Conservation (phyloP, 2,888 invertebrate species). For the Cryptocephalus primarius region DNA sequence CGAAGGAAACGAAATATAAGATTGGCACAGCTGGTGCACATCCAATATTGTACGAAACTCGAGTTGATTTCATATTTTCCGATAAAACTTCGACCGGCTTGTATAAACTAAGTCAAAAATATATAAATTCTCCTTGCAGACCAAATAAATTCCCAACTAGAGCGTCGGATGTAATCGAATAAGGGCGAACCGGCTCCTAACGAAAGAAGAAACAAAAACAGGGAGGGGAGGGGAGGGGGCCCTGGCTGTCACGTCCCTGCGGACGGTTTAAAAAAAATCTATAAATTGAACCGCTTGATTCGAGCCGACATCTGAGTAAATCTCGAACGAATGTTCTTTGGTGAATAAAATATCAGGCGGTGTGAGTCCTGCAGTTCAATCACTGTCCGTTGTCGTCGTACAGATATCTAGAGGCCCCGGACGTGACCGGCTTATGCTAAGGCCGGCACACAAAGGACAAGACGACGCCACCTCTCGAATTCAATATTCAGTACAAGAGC, state of each 20-base stretch:
- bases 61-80: too few relatives aligned
- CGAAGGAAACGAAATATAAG: too few relatives aligned
- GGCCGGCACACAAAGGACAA: neutral
- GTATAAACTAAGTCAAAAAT: too few relatives aligned
- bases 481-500: constrained; percentile 17
- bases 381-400: constrained; percentile 26
- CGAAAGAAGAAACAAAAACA: too few relatives aligned
- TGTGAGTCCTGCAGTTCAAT: constrained; percentile 28
- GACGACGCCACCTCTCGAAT: constrained; percentile 4
- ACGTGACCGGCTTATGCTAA: constrained; percentile 22
- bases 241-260: constrained; percentile 1
- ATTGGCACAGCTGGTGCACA: too few relatives aligned
- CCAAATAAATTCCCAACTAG: too few relatives aligned
- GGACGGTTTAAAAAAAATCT: constrained; percentile 14
- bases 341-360: constrained; percentile 33
- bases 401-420: constrained; percentile 16
- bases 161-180: too few relatives aligned
- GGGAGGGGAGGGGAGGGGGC: neutral
- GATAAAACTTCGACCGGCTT: too few relatives aligned
- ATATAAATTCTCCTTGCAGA: too few relatives aligned
- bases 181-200: too few relatives aligned
- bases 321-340: constrained; percentile 28
- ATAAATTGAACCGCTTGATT: constrained; percentile 27
- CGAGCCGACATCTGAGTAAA: constrained; percentile 26
- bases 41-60: too few relatives aligned